These are phyloP conservation scores for Drosophila setifemur DNA, from an alignment of 1,140 invertebrate genomes.

Conservation along the genomic window DNA sequence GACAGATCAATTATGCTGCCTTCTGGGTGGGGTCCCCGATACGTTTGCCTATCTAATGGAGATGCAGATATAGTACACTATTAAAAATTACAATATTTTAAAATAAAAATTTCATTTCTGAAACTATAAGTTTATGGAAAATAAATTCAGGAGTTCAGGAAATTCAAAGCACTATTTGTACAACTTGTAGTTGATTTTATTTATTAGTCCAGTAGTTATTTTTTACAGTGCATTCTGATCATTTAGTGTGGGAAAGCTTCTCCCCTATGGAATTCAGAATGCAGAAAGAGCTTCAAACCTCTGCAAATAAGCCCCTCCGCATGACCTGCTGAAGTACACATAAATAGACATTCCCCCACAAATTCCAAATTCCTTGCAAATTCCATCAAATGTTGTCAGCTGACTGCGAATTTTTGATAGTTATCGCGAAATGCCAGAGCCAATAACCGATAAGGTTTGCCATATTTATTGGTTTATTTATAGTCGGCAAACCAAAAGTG, in stretches of 20 bases:
- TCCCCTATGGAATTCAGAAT: slow-evolving; percentile 7
- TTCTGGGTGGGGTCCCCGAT: slow-evolving; percentile 26
- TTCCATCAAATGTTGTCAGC: slow-evolving; percentile 50
- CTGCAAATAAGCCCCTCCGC: slow-evolving; percentile 18
- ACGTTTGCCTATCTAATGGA: slow-evolving; percentile 43
- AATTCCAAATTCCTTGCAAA: slow-evolving; percentile 11
- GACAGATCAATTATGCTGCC: slow-evolving; percentile 75
- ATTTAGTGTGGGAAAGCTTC: slow-evolving; percentile 6
- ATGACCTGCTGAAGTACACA: slow-evolving; percentile 21
- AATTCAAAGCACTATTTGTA: no score
- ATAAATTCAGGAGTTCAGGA: no score
- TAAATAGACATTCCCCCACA: background rate
- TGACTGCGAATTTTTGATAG: slow-evolving; percentile 43
- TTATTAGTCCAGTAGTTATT: no score
- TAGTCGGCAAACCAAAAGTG: slow-evolving; percentile 20
- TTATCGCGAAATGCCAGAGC: slow-evolving; percentile 26
- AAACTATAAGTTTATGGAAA: no score
- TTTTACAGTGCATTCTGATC: background rate
- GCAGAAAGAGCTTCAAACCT: slow-evolving; percentile 2
- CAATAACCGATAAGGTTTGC: slow-evolving; percentile 63
- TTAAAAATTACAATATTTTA: background rate
- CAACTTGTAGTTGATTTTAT: no score
- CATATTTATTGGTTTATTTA: slow-evolving; percentile 44
- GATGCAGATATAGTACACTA: background rate
- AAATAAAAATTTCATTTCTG: no score